Evolutionary conservation across 2,888 invertebrate species (phyloP), one percentile per base, ranked within the genome.

Genomic region (Cephus sareptanus): DNA sequence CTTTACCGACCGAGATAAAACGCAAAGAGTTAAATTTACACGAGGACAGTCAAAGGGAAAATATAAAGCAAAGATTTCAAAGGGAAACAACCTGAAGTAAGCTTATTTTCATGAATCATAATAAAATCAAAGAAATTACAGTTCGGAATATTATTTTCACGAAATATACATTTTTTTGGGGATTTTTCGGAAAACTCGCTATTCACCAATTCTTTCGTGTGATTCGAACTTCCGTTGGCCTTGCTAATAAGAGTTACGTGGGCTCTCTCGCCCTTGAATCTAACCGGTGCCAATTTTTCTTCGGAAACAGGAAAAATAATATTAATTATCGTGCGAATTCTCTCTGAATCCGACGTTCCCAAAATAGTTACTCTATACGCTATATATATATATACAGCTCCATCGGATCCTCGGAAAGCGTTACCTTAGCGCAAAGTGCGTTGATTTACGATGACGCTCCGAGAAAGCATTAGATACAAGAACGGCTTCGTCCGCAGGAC

Each of bases 401-500:
- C 6, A 23, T 56, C 23, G 56, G 23, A 56, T 56, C 56, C 56
- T 56, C 15, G n/a, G 75, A 70, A 78, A 75, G 75, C 34, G 75
- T 13, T 68, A 75, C 75, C 75, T 78, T 78, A 73, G 56, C 78
- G 73, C 74, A 76, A 81, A 81, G 80, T 76, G 78, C n/a, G 35
- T 37, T 77, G 78, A 81, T 81, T 77, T 81, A 81, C 80, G 75
- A 73, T 40, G 68, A 40, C 75, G 40, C 73, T 75, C 76, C 30
- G 70, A 56, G 75, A 80, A 78, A 68, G 70, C 78, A 70, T 37
- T 77, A 77, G 69, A 31, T 37, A 35, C 33, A 74, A 34, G n/a
- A 69, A 74, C 73, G 23, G 69, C 80, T 77, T 81, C 70, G 75
- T 56, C 77, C 77, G 80, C 80, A 68, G 76, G 76, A 76, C 80